Conservation (phyloP, 2,113 vertebrate genomes). For the Centrocercus urophasianus region DNA sequence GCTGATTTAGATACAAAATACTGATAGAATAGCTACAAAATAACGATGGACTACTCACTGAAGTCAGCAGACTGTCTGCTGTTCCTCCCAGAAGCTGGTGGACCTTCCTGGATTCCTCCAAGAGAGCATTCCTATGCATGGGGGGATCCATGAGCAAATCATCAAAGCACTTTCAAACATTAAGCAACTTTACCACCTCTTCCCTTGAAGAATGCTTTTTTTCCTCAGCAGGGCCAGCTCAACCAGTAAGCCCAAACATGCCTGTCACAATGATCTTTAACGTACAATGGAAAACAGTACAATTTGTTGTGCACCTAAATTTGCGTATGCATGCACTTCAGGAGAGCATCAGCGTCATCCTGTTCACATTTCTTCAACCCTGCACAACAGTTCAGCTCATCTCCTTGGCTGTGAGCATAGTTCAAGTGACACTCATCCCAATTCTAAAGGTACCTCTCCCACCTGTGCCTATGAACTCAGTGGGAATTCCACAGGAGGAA, state of each 20-base stretch:
- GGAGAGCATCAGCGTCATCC: neutral
- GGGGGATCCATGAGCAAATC: neutral
- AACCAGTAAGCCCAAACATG: neutral
- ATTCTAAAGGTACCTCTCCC: neutral
- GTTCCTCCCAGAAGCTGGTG: neutral
- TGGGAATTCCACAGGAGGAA: neutral
- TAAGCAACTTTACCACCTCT: neutral
- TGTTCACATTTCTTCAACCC: fast-evolving
- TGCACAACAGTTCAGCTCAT: neutral
- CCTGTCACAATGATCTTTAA: neutral
- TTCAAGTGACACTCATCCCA: neutral
- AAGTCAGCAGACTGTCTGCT: neutral
- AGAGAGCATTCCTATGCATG: neutral
- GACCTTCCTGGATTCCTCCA: neutral
- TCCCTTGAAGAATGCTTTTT: neutral
- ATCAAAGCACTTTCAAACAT: neutral
- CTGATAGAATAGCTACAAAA: neutral
- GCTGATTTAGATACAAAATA: neutral
- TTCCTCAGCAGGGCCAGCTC: neutral
- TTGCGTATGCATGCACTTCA: neutral
- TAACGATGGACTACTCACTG: neutral
- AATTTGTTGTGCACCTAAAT: neutral
- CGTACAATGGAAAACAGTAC: neutral
- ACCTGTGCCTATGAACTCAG: neutral
- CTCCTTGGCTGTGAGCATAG: fast-evolving